Evolutionary conservation across 2,797 vertebrate genomes (phyloP).

Genomic region (Esox lucius): DNA sequence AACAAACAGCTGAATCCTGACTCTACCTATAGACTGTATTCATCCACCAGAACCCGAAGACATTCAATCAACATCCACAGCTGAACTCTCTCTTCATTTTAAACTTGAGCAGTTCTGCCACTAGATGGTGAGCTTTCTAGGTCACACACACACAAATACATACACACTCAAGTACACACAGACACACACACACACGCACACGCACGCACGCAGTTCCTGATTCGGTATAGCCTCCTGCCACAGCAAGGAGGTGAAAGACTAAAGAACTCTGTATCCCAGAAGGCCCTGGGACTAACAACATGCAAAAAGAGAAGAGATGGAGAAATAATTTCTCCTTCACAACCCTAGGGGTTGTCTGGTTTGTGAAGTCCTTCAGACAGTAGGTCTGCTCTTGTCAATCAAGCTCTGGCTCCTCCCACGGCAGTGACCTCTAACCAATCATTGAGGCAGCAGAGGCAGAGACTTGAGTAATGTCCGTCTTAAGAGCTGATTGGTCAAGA

Average conservation of each 20-base stretch:
- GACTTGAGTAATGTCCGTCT: not conserved
- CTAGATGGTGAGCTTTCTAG: not conserved
- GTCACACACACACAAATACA: slow-evolving; percentile 23
- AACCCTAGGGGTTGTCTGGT: not conserved
- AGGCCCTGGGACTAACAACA: no score
- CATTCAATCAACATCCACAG: no score
- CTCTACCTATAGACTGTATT: no score
- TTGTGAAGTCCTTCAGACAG: not conserved
- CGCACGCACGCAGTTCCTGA: not conserved
- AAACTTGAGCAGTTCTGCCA: not conserved
- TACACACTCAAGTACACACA: slow-evolving; percentile 13
- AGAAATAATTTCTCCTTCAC: not conserved
- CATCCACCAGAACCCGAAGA: no score
- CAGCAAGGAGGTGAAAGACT: no score
- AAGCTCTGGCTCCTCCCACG: not conserved
- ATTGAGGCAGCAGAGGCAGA: not conserved
- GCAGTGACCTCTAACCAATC: not conserved
- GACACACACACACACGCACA: slow-evolving; percentile 1
- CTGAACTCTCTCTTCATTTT: no score
- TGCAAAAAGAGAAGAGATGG: not conserved
- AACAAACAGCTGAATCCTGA: no score
- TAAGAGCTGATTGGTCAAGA: not conserved
- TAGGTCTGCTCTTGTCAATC: not conserved
- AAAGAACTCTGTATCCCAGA: no score
- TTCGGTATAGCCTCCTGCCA: no score